phyloP scores from a whole-genome alignment of 2,797 vertebrate genomes.

The Platyrinchus mystaceus region DNA sequence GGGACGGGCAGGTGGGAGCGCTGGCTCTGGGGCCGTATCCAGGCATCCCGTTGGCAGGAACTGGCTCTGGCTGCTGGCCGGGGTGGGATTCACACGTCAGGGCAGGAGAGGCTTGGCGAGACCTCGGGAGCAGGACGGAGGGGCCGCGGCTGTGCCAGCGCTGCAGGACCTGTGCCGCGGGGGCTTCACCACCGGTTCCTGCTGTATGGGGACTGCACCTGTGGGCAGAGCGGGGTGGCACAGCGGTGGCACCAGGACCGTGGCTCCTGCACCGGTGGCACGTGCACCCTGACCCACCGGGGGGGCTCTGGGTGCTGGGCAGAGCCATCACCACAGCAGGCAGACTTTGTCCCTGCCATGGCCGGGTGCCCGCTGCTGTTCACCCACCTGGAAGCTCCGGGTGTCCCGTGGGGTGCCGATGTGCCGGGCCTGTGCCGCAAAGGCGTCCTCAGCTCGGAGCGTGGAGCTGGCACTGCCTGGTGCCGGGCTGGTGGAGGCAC shows the following conservation, averaged over 20 bases:
- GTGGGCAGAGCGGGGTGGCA: not conserved
- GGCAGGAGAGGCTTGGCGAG: not conserved
- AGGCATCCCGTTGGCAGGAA: not conserved
- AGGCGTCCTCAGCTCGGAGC: constrained; percentile 71
- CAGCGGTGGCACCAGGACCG: fast-evolving
- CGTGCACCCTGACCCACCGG: not conserved
- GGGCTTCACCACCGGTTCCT: constrained; percentile 70
- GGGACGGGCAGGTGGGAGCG: not conserved
- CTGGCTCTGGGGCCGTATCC: not conserved
- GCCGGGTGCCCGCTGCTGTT: not conserved
- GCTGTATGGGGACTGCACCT: constrained; percentile 72
- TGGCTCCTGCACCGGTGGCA: fast-evolving
- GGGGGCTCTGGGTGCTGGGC: not conserved
- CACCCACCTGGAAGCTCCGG: constrained; percentile 76
- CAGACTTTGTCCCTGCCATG: not conserved
- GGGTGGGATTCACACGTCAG: not conserved
- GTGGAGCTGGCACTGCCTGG: constrained; percentile 79
- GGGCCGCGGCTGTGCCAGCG: not conserved
- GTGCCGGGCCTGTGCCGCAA: constrained; percentile 50
- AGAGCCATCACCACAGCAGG: not conserved
- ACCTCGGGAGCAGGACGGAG: not conserved
- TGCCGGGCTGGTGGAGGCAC: constrained; percentile 80
- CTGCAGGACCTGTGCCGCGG: not conserved
- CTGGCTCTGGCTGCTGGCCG: not conserved
- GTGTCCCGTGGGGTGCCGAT: constrained; percentile 60